Evolutionary conservation across 2,113 vertebrate genomes (phyloP).

Genomic region (Lepus americanus): DNA sequence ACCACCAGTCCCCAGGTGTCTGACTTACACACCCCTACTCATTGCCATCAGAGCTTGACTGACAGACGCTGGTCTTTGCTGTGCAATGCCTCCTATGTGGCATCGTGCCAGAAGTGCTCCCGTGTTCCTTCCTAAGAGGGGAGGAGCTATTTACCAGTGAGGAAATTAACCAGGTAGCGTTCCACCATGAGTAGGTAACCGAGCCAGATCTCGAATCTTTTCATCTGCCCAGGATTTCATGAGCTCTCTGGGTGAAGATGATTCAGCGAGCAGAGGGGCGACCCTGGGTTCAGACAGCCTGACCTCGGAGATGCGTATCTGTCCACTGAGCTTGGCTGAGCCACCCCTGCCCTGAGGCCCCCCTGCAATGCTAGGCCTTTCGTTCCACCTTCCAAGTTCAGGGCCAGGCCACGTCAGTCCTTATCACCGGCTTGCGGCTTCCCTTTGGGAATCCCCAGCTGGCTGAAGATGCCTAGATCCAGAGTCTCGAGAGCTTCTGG

Average conservation of each 20-base stretch:
- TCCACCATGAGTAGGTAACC: too few relatives aligned
- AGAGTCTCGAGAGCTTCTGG: neutral
- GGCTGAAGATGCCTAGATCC: neutral
- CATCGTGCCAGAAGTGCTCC: neutral
- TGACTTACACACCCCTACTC: neutral
- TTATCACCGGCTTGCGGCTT: neutral
- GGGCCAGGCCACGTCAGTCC: neutral
- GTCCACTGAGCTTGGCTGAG: neutral
- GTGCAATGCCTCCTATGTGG: too few relatives aligned
- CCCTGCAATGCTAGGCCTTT: neutral
- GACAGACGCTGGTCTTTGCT: fast-evolving
- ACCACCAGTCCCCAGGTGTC: fast-evolving
- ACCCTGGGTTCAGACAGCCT: neutral
- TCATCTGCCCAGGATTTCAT: neutral
- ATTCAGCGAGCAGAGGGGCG: neutral
- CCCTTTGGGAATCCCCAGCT: neutral
- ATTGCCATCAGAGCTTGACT: neutral
- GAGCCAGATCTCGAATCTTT: neutral
- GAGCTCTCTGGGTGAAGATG: neutral
- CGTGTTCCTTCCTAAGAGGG: fast-evolving
- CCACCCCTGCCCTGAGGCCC: too few relatives aligned
- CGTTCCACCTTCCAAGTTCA: neutral
- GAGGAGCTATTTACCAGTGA: neutral
- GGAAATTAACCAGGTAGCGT: neutral
- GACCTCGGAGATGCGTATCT: neutral